Conservation (phyloP, 2,888 invertebrate species). For the Trissoscelio sp. region DNA sequence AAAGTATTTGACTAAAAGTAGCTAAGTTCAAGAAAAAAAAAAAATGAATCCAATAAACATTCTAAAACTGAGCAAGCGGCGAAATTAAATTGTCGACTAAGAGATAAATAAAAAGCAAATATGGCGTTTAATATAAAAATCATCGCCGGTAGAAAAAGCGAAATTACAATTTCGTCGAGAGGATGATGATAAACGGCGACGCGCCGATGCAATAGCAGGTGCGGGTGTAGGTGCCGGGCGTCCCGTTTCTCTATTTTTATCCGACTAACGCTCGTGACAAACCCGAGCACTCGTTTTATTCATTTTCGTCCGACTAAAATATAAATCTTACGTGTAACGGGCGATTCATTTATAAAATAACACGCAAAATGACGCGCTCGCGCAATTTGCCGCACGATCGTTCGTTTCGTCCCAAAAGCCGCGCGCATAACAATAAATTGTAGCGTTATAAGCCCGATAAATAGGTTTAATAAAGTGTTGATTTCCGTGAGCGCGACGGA, state of each 20-base stretch:
- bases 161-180: slow-evolving; percentile 37
- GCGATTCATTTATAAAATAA: slow-evolving; percentile 57
- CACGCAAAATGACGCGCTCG: slow-evolving; percentile 36
- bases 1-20: too few relatives aligned
- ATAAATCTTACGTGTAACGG: slow-evolving; percentile 45
- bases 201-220: slow-evolving; percentile 37
- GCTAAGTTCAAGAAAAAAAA: too few relatives aligned
- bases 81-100: too few relatives aligned
- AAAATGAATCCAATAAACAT: too few relatives aligned
- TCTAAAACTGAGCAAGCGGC: too few relatives aligned
- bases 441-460: slow-evolving; percentile 41
- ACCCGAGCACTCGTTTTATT: slow-evolving; percentile 39
- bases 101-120: neutral
- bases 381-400: slow-evolving; percentile 25
- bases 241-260: slow-evolving; percentile 46
- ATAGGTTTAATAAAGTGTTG: slow-evolving; percentile 54
- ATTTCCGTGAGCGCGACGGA: slow-evolving; percentile 16
- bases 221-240: slow-evolving; percentile 30
- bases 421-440: slow-evolving; percentile 33
- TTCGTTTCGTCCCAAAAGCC: slow-evolving; percentile 27
- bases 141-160: slow-evolving; percentile 1
- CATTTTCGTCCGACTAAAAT: slow-evolving; percentile 41
- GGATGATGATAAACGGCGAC: slow-evolving; percentile 44
- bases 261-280: slow-evolving; percentile 41
- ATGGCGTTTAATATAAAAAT: slow-evolving; percentile 7